A percentile compares a stretch with the other conserved stretches of the same genome.
phyloP scores from a whole-genome alignment of 2,113 vertebrate genomes.

The Semicossyphus pulcher region DNA sequence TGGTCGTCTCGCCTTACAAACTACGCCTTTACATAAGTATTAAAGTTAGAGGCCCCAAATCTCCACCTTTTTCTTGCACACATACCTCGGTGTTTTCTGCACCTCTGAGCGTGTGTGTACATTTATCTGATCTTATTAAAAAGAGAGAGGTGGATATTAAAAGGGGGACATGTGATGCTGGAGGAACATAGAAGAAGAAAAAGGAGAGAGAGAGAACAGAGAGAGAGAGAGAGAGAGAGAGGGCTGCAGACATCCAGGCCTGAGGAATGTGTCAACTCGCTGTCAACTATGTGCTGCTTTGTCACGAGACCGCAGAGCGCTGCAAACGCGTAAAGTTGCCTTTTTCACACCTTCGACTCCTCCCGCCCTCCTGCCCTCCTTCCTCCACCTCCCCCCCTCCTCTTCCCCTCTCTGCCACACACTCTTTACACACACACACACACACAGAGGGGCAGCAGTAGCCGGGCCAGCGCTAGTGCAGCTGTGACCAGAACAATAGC shows the following conservation, averaged over 20 bases:
- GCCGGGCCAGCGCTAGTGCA: slow-evolving; percentile 67
- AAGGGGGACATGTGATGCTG: neutral
- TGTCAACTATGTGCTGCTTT: slow-evolving; percentile 80
- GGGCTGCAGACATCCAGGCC: slow-evolving; percentile 26
- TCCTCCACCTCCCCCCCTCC: neutral
- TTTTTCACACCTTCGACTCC: slow-evolving; percentile 76
- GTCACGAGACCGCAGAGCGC: slow-evolving; percentile 62
- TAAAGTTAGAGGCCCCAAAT: too few species aligned
- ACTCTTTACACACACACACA: slow-evolving; percentile 16
- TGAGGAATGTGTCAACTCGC: slow-evolving; percentile 80
- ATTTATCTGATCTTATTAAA: slow-evolving; percentile 27
- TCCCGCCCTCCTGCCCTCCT: slow-evolving; percentile 54
- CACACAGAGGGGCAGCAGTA: slow-evolving; percentile 57
- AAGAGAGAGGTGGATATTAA: neutral
- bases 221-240: slow-evolving; percentile 14
- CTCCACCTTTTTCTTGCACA: too few species aligned
- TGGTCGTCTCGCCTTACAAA: too few species aligned
- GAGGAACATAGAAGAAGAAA: neutral
- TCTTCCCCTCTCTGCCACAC: neutral
- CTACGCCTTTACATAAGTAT: too few species aligned
- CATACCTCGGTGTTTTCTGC: too few species aligned
- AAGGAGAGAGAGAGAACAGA: slow-evolving; percentile 12
- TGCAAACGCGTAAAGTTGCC: slow-evolving; percentile 70
- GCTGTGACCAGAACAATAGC: slow-evolving; percentile 83
- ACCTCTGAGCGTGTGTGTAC: too few species aligned